Percentiles rank a stretch among this genome's conserved stretches.
Evolutionary conservation across 1,140 invertebrate species (phyloP).

Genomic region (Trypoxylus dichotomus): DNA sequence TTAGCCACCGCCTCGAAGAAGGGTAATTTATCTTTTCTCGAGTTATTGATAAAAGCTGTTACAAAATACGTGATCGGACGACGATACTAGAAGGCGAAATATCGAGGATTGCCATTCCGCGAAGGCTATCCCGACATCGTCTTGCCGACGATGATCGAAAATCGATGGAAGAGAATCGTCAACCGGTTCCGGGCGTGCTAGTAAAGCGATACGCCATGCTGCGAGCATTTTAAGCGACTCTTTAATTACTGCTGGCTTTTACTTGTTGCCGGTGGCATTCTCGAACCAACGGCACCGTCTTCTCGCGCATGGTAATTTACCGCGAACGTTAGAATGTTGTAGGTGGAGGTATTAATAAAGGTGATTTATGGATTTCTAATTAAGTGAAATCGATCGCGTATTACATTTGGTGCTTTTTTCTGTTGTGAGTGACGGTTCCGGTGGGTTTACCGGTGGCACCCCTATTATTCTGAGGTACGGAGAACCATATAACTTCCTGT

Average conservation of each 20-base stretch:
- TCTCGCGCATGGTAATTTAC: no score
- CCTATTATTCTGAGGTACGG: no score
- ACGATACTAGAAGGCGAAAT: not conserved
- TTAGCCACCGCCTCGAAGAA: no score
- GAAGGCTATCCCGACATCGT: not conserved
- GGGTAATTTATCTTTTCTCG: not conserved
- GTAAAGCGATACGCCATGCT: not conserved
- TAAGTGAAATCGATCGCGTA: not conserved
- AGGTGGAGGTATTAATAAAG: not conserved
- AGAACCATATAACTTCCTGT: no score
- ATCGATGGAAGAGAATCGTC: not conserved
- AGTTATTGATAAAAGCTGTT: conserved; percentile 2
- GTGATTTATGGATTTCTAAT: not conserved
- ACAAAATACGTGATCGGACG: not conserved
- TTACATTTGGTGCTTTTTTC: no score
- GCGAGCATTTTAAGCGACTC: not conserved
- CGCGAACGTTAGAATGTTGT: not conserved
- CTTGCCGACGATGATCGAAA: not conserved
- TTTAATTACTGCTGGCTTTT: not conserved
- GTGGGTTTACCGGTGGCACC: no score
- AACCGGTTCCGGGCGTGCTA: no score
- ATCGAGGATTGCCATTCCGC: not conserved
- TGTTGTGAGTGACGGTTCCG: no score
- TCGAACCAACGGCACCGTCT: not conserved
- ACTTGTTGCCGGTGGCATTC: not conserved